Conservation (phyloP, 2,797 vertebrate genomes). For the Uromys caudimaculatus region DNA sequence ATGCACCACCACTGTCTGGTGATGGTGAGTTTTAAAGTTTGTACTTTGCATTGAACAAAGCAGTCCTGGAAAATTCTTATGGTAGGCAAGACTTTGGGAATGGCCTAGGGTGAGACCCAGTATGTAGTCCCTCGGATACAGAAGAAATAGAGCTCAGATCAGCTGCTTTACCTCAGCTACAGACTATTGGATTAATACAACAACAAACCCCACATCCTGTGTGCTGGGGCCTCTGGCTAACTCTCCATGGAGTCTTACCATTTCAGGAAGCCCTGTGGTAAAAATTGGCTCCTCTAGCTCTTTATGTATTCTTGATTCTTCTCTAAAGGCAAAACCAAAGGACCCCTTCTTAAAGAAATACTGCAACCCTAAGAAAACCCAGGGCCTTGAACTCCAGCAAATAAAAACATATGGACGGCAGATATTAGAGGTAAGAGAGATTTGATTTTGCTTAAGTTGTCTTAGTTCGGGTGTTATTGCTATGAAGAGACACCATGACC, state of each 20-base stretch:
- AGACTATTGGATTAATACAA: neutral
- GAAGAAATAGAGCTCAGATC: neutral
- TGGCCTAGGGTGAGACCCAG: neutral
- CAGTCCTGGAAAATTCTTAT: neutral
- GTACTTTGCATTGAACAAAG: slow-evolving; percentile 2
- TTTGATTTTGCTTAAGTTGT: slow-evolving; percentile 39
- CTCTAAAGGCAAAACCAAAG: slow-evolving; percentile 94
- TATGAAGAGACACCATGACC: neutral
- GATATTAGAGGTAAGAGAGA: slow-evolving; percentile 93
- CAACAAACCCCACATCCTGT: neutral
- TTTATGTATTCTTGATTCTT: slow-evolving; percentile 42
- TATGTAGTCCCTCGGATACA: neutral
- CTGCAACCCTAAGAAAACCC: slow-evolving; percentile 96
- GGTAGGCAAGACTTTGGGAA: neutral
- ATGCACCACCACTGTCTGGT: neutral
- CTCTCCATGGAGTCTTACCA: neutral
- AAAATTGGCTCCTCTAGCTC: neutral
- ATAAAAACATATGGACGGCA: slow-evolving; percentile 95
- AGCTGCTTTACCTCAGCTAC: neutral
- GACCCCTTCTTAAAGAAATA: slow-evolving; percentile 97
- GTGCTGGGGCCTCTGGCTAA: no score
- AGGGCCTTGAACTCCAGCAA: slow-evolving; percentile 95
- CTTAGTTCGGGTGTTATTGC: neutral
- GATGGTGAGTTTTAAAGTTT: slow-evolving; percentile 44
- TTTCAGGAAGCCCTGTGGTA: neutral